Base-by-base conservation (phyloP, 2,888 invertebrate species). In the Aelia acuminata region DNA sequence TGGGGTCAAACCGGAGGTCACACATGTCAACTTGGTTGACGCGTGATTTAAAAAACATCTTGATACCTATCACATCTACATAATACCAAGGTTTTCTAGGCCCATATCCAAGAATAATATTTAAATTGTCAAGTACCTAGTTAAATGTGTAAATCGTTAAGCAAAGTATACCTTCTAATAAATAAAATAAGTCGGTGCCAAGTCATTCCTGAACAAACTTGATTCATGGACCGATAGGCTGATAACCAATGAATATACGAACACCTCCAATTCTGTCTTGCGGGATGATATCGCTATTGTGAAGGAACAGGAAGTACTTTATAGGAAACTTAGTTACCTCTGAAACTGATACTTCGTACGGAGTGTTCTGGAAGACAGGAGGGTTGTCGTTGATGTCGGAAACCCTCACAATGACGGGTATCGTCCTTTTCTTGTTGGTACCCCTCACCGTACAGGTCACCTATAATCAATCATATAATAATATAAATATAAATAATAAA, bases 321-420 rank as follows among this genome's bases (percentile, higher is more conserved):
- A n/a, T n/a, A n/a, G n/a, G n/a, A n/a, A n/a, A n/a, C n/a, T n/a
- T n/a, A n/a, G 93, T 94, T 93, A 97, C 97, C 95, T 98, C 97
- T 49, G 97, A 95, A 90, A 97, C 96, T 90, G 94, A 95, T 89
- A 96, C 95, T 92, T 96, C 95, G 92, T 97, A 97, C 84, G 97
- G 97, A 89, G 95, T 95, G 92, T 96, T 96, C 92, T 96, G 94
- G 93, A 98, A 97, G 91, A 95, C 94, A 49, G 97, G 97, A 87
- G 96, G 95, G 93, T 98, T 98, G 93, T 98, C 97, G 92, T 98
- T 97, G 92, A 97, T 95, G 93, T 98, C 97, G 57, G 96, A 97
- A 91, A 97, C 96, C 93, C 97, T 94, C 90, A 97, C 97, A 92
- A 97, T 97, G 91, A 97, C 95, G 88, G 97, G 97, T 92, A 97